Base-by-base conservation (phyloP, 2,888 invertebrate genomes). In the Pachymerium ferrugineum region DNA sequence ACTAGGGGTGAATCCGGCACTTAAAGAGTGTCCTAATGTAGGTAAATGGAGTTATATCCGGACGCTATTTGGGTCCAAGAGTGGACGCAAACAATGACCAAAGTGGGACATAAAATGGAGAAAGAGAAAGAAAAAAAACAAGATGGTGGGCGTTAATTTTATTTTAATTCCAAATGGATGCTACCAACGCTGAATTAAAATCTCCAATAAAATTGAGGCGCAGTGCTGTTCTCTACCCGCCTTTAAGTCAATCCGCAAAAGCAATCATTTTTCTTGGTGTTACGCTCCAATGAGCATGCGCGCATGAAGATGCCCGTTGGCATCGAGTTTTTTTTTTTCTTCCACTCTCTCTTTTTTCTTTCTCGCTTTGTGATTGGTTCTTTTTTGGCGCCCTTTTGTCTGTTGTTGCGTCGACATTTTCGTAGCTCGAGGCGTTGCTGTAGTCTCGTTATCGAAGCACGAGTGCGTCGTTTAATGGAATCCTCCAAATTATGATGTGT, bases 201-300 rank as follows among this genome's bases (percentile, higher is more conserved):
- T 62, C 25, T 25, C 62, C 62, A 62, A 62, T 25, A 28, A 28
- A 62, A 62, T 62, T 62, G 62, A 62, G 62, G 62, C 62, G 62
- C 62, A 25, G 28, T 14, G 28, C 38, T 16, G 10, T 25, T 12
- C 62, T 14, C 62, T 28, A 62, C 28, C 62, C 62, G 62, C 62
- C 62, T 62, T 62, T 62, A 62, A 62, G 62, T 62, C 62, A 62
- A 62, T 62, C 62, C 62, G 62, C 62, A 62, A 62, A 62, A 62
- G 62, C 62, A 62, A 62, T 62, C 62, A 62, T 62, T 62, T 62
- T 62, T 62, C 62, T 62, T 62, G 22, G 28, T 28, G 62, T 28
- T 28, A 62, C 62, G 62, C 62, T 62, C 62, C 62, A 62, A 62
- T 62, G 62, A 62, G 25, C 62, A 62, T 62, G 62, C 62, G 28